Evolutionary conservation across 1,140 invertebrate species (phyloP).

Genomic region (Zaprionus ornatus): DNA sequence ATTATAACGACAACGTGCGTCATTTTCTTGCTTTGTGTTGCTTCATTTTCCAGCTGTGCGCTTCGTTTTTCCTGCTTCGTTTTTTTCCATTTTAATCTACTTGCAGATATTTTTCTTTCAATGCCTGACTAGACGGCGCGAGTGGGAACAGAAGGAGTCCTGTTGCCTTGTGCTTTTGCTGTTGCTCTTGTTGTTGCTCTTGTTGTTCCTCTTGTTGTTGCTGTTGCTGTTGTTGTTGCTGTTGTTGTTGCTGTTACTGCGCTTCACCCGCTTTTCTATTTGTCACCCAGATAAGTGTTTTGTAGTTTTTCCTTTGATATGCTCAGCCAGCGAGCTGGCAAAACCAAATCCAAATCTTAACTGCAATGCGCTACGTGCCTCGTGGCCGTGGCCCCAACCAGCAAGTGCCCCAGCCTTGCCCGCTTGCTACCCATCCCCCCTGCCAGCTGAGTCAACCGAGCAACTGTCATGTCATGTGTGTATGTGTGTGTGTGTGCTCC

Average conservation of each 20-base stretch:
- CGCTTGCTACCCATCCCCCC: neutral
- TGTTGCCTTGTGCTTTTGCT: constrained; percentile 2
- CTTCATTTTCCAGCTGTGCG: constrained; percentile 56
- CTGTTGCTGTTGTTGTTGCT: neutral
- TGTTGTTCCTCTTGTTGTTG: too few species aligned
- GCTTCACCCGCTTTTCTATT: constrained; percentile 66
- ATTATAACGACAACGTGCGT: constrained; percentile 73
- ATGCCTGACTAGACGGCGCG: constrained; percentile 43
- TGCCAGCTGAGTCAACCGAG: constrained; percentile 31
- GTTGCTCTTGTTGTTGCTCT: neutral
- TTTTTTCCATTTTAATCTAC: constrained; percentile 69
- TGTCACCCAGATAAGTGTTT: constrained; percentile 81
- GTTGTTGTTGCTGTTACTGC: neutral
- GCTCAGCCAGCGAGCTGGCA: constrained; percentile 47
- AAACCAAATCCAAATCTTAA: constrained; percentile 79
- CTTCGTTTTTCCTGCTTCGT: constrained; percentile 31
- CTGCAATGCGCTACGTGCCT: constrained; percentile 78
- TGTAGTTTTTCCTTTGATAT: constrained; percentile 75
- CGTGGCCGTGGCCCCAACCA: constrained; percentile 35
- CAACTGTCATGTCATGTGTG: constrained; percentile 72
- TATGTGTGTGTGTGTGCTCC: neutral
- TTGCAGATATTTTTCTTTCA: constrained; percentile 75
- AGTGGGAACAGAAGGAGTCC: neutral
- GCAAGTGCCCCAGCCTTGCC: neutral
- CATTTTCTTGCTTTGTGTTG: constrained; percentile 69